These are phyloP conservation scores for Heterodera filipjevi DNA, from an alignment of 2,888 invertebrate genomes.

Conservation along the genomic window DNA sequence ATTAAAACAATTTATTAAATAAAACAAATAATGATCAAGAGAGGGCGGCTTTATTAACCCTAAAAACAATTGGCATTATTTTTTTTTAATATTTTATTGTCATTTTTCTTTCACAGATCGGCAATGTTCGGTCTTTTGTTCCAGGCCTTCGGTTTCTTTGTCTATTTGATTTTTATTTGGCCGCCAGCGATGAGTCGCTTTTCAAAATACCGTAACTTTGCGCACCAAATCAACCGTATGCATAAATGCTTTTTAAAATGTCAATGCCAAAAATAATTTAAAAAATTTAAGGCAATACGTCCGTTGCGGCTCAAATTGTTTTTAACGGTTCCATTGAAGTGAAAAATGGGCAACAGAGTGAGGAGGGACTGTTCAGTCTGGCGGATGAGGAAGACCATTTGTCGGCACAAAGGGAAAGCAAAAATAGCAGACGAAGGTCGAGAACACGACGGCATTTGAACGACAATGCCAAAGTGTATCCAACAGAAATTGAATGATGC, in stretches of 20 bases:
- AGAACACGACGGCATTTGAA: background rate
- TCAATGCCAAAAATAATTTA: background rate
- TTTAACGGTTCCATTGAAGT: background rate
- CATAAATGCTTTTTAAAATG: background rate
- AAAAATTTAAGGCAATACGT: background rate
- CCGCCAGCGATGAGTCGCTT: constrained; percentile 37
- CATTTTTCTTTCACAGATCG: constrained; percentile 27
- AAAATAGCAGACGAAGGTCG: background rate
- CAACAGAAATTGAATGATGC: background rate
- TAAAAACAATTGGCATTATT: background rate
- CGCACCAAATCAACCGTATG: constrained; percentile 38
- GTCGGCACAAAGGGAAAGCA: background rate
- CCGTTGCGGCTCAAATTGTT: background rate
- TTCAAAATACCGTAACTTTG: constrained; percentile 24
- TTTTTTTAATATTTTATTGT: background rate
- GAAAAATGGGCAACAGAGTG: background rate
- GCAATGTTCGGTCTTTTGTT: constrained; percentile 24
- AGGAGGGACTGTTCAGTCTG: background rate
- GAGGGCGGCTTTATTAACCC: too few species aligned
- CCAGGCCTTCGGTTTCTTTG: constrained; percentile 11
- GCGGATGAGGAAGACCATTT: background rate
- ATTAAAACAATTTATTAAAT: too few species aligned
- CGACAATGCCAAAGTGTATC: background rate
- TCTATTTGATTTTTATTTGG: constrained; percentile 37
- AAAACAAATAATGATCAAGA: too few species aligned